phyloP scores from a whole-genome alignment of 2,888 invertebrate species.

The Capitulum mitella region DNA sequence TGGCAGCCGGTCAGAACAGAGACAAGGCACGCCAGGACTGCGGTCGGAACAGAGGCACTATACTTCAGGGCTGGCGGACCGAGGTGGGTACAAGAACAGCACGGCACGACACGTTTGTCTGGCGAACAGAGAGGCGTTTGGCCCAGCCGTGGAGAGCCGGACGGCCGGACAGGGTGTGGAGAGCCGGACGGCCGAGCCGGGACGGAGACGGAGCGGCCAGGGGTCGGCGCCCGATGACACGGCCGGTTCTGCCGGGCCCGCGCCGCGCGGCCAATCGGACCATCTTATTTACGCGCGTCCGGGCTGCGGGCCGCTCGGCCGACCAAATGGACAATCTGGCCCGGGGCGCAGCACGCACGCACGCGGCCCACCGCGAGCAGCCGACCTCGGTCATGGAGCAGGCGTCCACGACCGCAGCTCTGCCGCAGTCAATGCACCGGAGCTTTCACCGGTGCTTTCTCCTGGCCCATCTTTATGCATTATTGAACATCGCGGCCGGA shows the following conservation, averaged over 20 bases:
- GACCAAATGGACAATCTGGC: background rate
- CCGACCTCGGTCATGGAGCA: background rate
- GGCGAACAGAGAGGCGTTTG: too few relatives aligned
- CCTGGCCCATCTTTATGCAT: background rate
- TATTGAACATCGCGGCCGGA: background rate
- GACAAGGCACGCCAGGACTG: too few relatives aligned
- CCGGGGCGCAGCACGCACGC: background rate
- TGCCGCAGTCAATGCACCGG: background rate
- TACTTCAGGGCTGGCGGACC: too few relatives aligned
- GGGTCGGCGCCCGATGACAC: background rate
- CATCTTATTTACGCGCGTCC: background rate
- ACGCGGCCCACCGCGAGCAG: background rate
- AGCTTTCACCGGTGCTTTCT: background rate
- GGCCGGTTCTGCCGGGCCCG: background rate
- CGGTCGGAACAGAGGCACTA: too few relatives aligned
- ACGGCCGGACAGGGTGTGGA: too few relatives aligned
- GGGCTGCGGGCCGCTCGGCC: background rate
- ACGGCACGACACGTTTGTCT: too few relatives aligned
- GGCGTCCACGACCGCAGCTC: background rate
- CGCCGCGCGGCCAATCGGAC: background rate
- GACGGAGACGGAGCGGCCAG: background rate
- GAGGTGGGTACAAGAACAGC: too few relatives aligned
- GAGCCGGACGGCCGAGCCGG: too few relatives aligned
- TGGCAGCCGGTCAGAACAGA: too few relatives aligned
- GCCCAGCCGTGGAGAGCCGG: too few relatives aligned